These are phyloP conservation scores for Temnothorax nylanderi DNA, from an alignment of 1,140 invertebrate species.

Conservation along the genomic window DNA sequence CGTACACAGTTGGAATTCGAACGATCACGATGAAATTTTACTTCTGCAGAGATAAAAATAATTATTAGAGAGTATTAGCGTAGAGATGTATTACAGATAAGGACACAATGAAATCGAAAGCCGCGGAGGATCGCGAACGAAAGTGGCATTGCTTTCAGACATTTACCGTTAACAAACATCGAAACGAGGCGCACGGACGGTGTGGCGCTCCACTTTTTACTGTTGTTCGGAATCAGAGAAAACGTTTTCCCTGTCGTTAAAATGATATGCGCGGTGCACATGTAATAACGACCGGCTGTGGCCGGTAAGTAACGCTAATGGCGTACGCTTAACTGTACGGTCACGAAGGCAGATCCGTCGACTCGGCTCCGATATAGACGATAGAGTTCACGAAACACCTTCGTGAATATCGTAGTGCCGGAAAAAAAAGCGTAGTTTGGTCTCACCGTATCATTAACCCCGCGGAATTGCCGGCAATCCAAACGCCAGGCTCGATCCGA, in stretches of 20 bases:
- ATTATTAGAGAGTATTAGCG: no score
- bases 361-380: constrained; percentile 40
- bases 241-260: constrained; percentile 54
- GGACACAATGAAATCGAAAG: constrained; percentile 24
- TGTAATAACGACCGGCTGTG: constrained; percentile 31
- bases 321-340: constrained; percentile 53
- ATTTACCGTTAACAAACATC: constrained; percentile 34
- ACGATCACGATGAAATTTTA: background rate
- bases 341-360: constrained; percentile 59
- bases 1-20: background rate
- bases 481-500: constrained; percentile 11
- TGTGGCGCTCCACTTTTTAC: constrained; percentile 32
- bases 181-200: background rate
- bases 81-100: background rate
- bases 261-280: constrained; percentile 61
- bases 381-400: constrained; percentile 60
- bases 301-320: constrained; percentile 43
- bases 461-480: constrained; percentile 40
- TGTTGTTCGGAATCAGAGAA: constrained; percentile 25
- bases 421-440: constrained; percentile 36
- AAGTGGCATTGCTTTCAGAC: constrained; percentile 24
- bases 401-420: constrained; percentile 31
- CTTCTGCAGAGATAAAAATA: background rate
- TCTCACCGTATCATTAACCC: constrained; percentile 57
- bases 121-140: background rate